phyloP scores from a whole-genome alignment of 2,888 invertebrate species.

The Invenusta paracnida region DNA sequence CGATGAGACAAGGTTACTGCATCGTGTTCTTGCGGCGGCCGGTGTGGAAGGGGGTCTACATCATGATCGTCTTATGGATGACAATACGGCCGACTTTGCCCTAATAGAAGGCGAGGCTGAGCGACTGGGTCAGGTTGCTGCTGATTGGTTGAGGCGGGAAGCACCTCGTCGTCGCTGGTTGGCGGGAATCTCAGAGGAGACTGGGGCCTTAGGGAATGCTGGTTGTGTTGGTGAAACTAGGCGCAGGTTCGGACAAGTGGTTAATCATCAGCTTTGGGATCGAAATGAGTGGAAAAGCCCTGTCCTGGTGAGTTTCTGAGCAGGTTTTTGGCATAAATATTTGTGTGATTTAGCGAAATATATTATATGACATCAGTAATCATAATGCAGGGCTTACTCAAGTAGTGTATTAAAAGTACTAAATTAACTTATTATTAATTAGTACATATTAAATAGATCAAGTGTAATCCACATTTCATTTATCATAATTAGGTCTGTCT shows the following conservation, averaged over 20 bases:
- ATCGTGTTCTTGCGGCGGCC: background rate
- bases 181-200: background rate
- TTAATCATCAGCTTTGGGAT: background rate
- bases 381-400: too few species aligned
- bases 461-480: too few species aligned
- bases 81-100: background rate
- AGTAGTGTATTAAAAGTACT: too few species aligned
- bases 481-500: too few species aligned
- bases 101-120: background rate
- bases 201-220: background rate
- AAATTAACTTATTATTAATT: too few species aligned
- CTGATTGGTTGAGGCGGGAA: background rate
- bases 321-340: background rate
- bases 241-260: background rate
- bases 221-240: background rate
- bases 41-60: background rate
- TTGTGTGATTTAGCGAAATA: too few species aligned
- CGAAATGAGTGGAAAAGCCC: background rate
- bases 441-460: too few species aligned
- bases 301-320: background rate
- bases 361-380: too few species aligned
- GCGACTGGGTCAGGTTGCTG: background rate
- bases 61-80: background rate
- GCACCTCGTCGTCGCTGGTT: background rate
- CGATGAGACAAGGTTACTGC: background rate